A percentile compares a stretch with the other conserved stretches of the same genome.
These are phyloP conservation scores for Parthenolecanium corni DNA, from an alignment of 2,888 invertebrate genomes.

Conservation along the genomic window DNA sequence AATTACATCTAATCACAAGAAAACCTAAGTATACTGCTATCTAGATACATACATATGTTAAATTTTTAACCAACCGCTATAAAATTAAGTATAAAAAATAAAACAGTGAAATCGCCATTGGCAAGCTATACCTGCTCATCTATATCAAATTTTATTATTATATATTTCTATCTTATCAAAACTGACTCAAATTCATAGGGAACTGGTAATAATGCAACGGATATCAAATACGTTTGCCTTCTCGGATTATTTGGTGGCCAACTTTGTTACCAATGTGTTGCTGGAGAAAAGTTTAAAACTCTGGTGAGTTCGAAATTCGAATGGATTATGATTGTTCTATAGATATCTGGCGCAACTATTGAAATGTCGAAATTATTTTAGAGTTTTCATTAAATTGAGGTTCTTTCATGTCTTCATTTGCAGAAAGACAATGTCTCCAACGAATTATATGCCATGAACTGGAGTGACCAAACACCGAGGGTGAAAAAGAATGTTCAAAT, in stretches of 20 bases:
- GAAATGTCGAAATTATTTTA: too few species aligned
- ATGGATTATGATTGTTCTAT: not conserved
- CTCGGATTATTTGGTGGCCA: conserved; percentile 14
- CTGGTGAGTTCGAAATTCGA: not conserved
- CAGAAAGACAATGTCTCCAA: conserved; percentile 4
- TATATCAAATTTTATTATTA: too few species aligned
- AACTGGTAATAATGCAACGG: conserved; percentile 11
- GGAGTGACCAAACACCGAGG: conserved; percentile 17
- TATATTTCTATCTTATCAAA: too few species aligned
- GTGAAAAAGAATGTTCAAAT: conserved; percentile 11
- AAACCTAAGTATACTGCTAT: too few species aligned
- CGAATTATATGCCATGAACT: conserved; percentile 1
- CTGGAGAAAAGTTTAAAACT: conserved; percentile 4
- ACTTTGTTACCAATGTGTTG: conserved; percentile 17
- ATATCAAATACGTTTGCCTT: conserved; percentile 16
- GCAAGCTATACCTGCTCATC: too few species aligned
- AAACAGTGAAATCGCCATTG: too few species aligned
- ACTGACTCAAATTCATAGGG: not conserved
- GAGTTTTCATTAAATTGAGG: too few species aligned
- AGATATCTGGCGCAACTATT: too few species aligned
- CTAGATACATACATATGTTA: too few species aligned
- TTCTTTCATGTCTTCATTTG: not conserved
- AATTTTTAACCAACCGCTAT: too few species aligned
- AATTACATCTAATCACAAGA: too few species aligned
- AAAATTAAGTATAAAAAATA: too few species aligned